Evolutionary conservation across 2,113 vertebrate genomes (phyloP).

Genomic region (Dipodomys spectabilis): DNA sequence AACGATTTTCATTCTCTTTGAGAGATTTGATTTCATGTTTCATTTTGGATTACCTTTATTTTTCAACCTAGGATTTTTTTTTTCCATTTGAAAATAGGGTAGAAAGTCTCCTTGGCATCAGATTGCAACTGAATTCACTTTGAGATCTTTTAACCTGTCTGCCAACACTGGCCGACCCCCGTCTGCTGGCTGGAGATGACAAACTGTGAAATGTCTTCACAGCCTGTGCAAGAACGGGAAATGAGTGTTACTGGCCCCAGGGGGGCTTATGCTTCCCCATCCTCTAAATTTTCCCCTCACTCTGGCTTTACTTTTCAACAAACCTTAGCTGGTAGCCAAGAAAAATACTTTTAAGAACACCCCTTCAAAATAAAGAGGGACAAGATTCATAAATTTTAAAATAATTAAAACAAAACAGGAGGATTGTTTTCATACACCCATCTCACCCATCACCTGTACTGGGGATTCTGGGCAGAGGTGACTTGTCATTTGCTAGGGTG

Average conservation of each 20-base stretch:
- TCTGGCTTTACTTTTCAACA: slow-evolving; percentile 69
- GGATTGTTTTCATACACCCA: neutral
- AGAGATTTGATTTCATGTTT: neutral
- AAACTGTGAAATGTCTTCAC: slow-evolving; percentile 5
- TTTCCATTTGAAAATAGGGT: neutral
- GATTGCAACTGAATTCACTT: neutral
- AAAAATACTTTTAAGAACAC: slow-evolving; percentile 75
- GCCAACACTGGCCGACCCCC: neutral
- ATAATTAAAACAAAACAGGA: slow-evolving; percentile 29
- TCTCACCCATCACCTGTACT: neutral
- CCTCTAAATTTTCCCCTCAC: slow-evolving; percentile 69
- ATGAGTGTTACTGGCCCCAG: slow-evolving; percentile 22
- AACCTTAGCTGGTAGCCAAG: slow-evolving; percentile 73
- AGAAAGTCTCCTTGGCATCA: neutral
- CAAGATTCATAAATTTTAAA: slow-evolving; percentile 69
- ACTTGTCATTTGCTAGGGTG: neutral
- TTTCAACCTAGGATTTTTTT: neutral
- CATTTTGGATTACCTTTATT: neutral
- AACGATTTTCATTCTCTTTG: slow-evolving; percentile 15
- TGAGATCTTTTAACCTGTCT: neutral
- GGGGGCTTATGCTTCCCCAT: slow-evolving; percentile 31
- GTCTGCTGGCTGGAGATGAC: neutral
- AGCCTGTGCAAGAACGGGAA: neutral
- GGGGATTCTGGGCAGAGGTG: neutral
- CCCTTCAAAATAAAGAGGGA: slow-evolving; percentile 54